Base-by-base conservation (phyloP, 1,140 invertebrate genomes). In the Solenopsis invicta region DNA sequence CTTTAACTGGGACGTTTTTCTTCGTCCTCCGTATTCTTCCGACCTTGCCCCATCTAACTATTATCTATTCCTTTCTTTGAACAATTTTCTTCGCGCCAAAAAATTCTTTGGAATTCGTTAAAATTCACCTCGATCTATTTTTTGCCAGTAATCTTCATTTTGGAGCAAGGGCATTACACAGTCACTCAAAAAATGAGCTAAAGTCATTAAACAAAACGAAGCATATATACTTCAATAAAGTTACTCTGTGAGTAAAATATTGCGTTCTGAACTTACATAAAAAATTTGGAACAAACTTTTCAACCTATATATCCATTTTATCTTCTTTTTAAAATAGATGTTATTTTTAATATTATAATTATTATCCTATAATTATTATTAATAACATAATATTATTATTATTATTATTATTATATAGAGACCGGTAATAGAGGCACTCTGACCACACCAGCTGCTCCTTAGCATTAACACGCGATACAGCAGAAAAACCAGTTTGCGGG, bases 401-500 rank as follows among this genome's bases (percentile, higher is more conserved):
- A 29, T 29, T 29, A 29, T 29, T 29, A 29, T 29, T 29, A 29
- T 29, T 29, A 29, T 29, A 29, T 29, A 29, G n/a, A 72, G 61
- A 45, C 29, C 62, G 52, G 69, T 50, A 48, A 64, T 67, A 64
- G 84, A 81, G 56, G 87, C 62, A 59, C 61, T 67, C 61, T 37
- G 71, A 50, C 84, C 76, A 84, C 78, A 75, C 87, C 87, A 87
- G 84, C 87, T 87, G 86, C 77, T 93, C 89, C 90, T 93, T 92
- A 92, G 87, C 92, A 92, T 94, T 93, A 94, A 92, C 84, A 88
- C 90, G 89, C 90, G 91, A 93, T 94, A 93, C 93, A 94, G 92
- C 88, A 90, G 94, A 93, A 94, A 94, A 94, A 95, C 94, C 94
- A 94, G 94, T 95, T 94, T 94, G 89, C 87, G 64, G 59, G 85